Evolutionary conservation across 2,797 vertebrate genomes (phyloP).

Genomic region (Danio jaintianensis): DNA sequence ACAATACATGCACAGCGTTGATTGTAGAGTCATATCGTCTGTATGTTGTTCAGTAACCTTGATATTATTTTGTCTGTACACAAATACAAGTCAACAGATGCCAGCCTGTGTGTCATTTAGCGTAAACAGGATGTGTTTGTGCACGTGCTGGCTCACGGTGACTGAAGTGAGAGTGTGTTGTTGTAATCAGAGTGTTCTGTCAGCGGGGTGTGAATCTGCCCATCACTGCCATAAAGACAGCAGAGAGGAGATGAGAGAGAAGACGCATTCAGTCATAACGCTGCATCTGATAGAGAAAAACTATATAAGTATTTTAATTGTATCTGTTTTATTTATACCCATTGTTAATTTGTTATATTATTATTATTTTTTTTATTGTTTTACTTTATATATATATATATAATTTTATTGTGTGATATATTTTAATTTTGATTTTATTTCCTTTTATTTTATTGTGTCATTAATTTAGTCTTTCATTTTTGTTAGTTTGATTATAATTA

Average conservation of each 20-base stretch:
- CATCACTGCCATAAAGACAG: not conserved
- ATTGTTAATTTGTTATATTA: too few relatives aligned
- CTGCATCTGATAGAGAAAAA: not conserved
- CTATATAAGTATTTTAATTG: too few relatives aligned
- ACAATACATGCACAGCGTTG: not conserved
- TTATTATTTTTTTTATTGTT: too few relatives aligned
- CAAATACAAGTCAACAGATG: conserved; percentile 23
- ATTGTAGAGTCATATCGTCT: conserved; percentile 29
- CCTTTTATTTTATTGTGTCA: too few relatives aligned
- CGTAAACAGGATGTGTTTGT: conserved; percentile 22
- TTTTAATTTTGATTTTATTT: too few relatives aligned
- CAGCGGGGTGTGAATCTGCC: conserved; percentile 1
- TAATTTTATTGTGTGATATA: too few relatives aligned
- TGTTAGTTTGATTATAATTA: too few relatives aligned
- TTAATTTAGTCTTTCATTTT: too few relatives aligned
- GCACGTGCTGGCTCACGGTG: not conserved
- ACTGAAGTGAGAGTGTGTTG: conserved; percentile 19
- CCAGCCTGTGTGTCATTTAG: conserved; percentile 37
- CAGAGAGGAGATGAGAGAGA: not conserved
- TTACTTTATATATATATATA: too few relatives aligned
- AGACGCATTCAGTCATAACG: not conserved
- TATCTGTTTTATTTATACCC: too few relatives aligned
- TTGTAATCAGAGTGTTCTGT: conserved; percentile 45
- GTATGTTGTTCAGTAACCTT: conserved; percentile 16
- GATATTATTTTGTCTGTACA: conserved; percentile 32